Evolutionary conservation across 2,113 vertebrate genomes (phyloP).

Genomic region (Malurus cyaneus): DNA sequence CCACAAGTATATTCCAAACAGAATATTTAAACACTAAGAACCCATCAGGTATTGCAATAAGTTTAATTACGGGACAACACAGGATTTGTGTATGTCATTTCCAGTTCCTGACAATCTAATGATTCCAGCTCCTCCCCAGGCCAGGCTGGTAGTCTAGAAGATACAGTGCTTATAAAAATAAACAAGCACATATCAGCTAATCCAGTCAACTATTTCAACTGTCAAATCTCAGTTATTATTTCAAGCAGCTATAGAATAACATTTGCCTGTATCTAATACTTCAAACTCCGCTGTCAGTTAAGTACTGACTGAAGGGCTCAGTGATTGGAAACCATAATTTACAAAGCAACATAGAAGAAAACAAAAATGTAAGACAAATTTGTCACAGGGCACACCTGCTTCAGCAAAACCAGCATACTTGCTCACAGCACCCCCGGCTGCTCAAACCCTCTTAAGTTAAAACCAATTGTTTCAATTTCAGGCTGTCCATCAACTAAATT

Average conservation of each 20-base stretch:
- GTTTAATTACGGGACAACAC: background rate
- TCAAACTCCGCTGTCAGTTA: background rate
- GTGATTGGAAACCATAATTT: background rate
- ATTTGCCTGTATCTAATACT: background rate
- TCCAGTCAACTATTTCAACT: background rate
- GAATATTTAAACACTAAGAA: background rate
- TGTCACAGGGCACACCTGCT: background rate
- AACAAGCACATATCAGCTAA: background rate
- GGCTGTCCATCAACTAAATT: background rate
- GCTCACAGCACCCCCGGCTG: background rate
- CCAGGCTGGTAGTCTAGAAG: background rate
- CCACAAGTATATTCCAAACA: background rate
- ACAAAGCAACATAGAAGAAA: background rate
- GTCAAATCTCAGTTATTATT: conserved; percentile 13
- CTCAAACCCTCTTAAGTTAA: background rate
- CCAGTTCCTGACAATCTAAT: background rate
- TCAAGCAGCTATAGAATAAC: conserved; percentile 22
- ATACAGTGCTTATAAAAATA: background rate
- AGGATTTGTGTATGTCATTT: background rate
- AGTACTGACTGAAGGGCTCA: background rate
- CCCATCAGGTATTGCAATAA: background rate
- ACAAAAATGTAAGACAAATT: background rate
- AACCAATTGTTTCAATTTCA: background rate
- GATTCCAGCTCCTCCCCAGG: background rate
- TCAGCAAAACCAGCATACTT: background rate